Percentiles rank a stretch among this genome's conserved stretches.
phyloP scores from a whole-genome alignment of 2,888 invertebrate genomes.

The Drosophila monieri region DNA sequence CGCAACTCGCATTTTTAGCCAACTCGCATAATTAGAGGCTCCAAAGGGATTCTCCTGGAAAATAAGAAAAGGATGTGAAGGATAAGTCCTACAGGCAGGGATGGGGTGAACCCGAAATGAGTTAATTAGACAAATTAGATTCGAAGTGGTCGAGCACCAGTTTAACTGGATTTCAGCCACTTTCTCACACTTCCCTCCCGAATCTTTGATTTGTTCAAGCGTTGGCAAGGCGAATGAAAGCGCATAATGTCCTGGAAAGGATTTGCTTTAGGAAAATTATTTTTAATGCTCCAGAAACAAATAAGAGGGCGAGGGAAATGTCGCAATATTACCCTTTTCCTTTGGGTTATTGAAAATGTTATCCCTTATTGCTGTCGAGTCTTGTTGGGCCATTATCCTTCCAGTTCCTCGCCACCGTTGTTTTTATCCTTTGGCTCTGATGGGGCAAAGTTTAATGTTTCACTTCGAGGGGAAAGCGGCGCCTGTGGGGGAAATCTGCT shows the following conservation, averaged over 20 bases:
- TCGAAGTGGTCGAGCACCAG: neutral
- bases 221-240: conserved; percentile 1
- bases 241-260: neutral
- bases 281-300: conserved; percentile 12
- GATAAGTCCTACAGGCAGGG: neutral
- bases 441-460: conserved; percentile 45
- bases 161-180: neutral
- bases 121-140: conserved; percentile 46
- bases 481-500: conserved; percentile 37
- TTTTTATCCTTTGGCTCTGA: conserved; percentile 18
- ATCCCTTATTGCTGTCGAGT: conserved; percentile 37
- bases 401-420: conserved; percentile 14
- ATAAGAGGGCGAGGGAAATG: neutral
- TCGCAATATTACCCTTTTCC: conserved; percentile 18
- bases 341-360: conserved; percentile 36
- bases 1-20: conserved; percentile 20
- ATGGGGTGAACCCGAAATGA: conserved; percentile 20
- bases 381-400: conserved; percentile 29
- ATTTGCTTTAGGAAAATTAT: conserved; percentile 10
- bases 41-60: conserved; percentile 2
- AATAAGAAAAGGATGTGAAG: neutral
- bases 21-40: conserved; percentile 38
- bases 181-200: neutral
- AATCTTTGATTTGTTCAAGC: neutral
- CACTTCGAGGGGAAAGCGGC: conserved; percentile 23